Evolutionary conservation across 64 coral and sea anemone species (phyloP).

Genomic region (Montipora cactus): DNA sequence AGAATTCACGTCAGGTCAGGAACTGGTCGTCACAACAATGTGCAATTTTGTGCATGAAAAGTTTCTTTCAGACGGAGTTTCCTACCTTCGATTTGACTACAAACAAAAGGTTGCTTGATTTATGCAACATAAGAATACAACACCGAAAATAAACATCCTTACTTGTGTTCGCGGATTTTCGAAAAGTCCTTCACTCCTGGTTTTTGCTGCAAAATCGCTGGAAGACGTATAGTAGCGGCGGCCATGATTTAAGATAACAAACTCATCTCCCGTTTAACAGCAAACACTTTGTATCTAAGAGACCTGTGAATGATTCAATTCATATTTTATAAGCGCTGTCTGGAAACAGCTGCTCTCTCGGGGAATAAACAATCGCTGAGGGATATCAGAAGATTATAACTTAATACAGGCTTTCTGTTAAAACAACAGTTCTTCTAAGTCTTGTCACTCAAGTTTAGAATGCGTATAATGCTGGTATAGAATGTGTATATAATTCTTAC

Average conservation of each 20-base stretch:
- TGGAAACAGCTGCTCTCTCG: conserved; percentile 39
- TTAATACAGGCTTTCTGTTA: not conserved
- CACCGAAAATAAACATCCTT: not conserved
- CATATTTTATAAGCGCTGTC: conserved; percentile 40
- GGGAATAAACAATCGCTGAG: not conserved
- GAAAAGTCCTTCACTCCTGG: conserved; percentile 3
- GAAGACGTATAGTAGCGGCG: not conserved
- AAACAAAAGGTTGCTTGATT: not conserved
- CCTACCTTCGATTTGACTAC: not conserved
- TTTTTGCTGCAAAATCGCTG: conserved; percentile 17
- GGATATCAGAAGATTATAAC: not conserved
- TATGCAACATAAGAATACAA: not conserved
- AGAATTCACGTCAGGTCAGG: no score
- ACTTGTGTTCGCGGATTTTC: conserved; percentile 28
- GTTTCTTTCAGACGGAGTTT: no score
- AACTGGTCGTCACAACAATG: no score
- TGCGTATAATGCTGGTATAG: no score
- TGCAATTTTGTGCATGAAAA: no score
- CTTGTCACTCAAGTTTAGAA: not conserved
- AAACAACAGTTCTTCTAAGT: not conserved
- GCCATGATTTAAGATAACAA: not conserved
- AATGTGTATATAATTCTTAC: no score
- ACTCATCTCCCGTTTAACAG: not conserved
- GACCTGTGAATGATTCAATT: conserved; percentile 10
- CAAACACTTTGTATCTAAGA: conserved; percentile 52